Evolutionary conservation across 2,888 invertebrate species (phyloP).

Genomic region (Galerucella nymphaeae): DNA sequence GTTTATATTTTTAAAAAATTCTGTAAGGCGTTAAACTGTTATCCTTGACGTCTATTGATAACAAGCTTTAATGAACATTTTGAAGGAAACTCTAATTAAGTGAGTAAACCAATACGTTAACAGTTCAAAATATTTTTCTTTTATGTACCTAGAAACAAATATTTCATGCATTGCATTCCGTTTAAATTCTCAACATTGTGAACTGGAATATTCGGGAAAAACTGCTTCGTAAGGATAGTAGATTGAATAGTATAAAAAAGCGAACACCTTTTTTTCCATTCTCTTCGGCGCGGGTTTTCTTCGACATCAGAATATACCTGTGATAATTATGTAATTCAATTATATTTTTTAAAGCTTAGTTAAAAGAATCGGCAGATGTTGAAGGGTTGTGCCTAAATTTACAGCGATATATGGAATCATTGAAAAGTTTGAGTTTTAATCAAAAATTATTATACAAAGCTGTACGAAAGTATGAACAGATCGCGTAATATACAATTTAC

Average conservation of each 20-base stretch:
- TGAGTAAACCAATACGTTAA: too few species aligned
- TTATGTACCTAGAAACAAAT: too few species aligned
- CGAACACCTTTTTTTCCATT: neutral
- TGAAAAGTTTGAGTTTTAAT: neutral
- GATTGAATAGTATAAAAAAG: neutral
- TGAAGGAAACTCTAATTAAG: too few species aligned
- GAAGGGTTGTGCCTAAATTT: slow-evolving; percentile 7
- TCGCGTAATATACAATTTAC: too few species aligned
- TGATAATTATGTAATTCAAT: neutral
- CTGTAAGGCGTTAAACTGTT: too few species aligned
- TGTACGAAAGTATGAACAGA: neutral
- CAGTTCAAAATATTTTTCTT: neutral
- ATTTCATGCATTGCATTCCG: too few species aligned
- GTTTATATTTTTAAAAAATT: too few species aligned
- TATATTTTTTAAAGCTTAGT: slow-evolving; percentile 1
- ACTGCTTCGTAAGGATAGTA: slow-evolving; percentile 2
- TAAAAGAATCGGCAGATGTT: neutral
- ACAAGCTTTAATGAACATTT: too few species aligned
- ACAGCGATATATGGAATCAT: slow-evolving; percentile 1
- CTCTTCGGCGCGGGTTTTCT: neutral
- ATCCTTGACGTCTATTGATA: too few species aligned
- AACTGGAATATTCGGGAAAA: neutral
- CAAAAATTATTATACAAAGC: neutral
- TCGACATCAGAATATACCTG: neutral
- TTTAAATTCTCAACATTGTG: too few species aligned